Conservation (phyloP, 2,113 vertebrate species). For the Lagenorhynchus albirostris region DNA sequence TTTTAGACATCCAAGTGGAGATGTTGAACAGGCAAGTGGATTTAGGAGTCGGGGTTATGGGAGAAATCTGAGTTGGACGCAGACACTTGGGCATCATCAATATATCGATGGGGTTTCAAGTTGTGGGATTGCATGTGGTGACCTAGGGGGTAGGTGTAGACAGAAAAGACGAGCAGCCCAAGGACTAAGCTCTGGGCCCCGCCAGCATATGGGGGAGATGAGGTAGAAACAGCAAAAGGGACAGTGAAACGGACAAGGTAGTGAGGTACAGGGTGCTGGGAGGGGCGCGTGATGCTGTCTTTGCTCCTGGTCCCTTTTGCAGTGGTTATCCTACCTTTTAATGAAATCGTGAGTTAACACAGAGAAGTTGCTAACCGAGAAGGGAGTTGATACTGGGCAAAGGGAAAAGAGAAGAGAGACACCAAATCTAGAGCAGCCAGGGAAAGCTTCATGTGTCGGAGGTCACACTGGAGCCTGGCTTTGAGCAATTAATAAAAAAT, state of each 20-base stretch:
- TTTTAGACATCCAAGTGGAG: not conserved
- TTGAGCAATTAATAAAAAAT: not conserved
- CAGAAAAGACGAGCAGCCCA: not conserved
- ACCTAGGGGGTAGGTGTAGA: not conserved
- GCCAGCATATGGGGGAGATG: not conserved
- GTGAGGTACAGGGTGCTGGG: rapidly evolving
- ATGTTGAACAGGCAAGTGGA: not conserved
- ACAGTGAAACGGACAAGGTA: not conserved
- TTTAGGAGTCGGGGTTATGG: not conserved
- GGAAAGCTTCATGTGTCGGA: not conserved
- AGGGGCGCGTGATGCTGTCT: not conserved
- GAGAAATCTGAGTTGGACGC: not conserved
- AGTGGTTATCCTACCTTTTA: not conserved
- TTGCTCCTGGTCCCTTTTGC: no score
- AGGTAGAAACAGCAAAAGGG: not conserved
- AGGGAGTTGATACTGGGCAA: not conserved
- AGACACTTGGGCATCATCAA: not conserved
- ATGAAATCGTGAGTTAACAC: not conserved
- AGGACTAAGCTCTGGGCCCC: not conserved
- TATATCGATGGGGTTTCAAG: not conserved
- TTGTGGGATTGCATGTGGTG: rapidly evolving
- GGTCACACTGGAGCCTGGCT: not conserved
- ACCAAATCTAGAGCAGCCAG: not conserved
- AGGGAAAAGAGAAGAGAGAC: not conserved
- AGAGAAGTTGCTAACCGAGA: not conserved